Base-by-base conservation (phyloP, 2,797 vertebrate genomes). In the Labroides dimidiatus region DNA sequence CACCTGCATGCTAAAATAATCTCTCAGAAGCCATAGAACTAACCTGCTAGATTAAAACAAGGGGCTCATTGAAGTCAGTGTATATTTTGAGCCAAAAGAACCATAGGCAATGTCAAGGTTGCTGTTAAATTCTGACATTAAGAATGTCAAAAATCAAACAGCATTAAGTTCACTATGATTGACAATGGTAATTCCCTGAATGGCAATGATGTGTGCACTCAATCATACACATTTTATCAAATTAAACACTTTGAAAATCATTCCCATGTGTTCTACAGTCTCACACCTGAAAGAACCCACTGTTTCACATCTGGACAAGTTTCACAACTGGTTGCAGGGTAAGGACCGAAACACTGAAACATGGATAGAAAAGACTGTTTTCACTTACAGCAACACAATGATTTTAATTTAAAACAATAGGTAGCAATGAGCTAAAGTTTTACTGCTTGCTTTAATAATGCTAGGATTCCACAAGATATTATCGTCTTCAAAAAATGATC, bases 211-310 rank as follows among this genome's bases (percentile, higher is more conserved):
- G 11, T n/a, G 6, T 60, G 57, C 44, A 50, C n/a, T 19, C 58
- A 16, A 63, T 67, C 60, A 71, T 4, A 52, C 2, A 19, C 21
- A 44, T 69, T 10, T 20, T 6, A 57, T 23, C 39, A 69, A 57
- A 66, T 62, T 23, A 47, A n/a, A 60, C 17, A 49, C 64, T 49
- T 62, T 47, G 1, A 41, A 6, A 56, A 80, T 52, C 15, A 52
- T 27, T 75, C 2, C 2, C 59, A 69, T 17, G 19, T 80, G 62
- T 59, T 36, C 14, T 9, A 21, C 5, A n/a, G 59, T 67, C 17
- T 52, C 36, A 27, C 4, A 66, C 42, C 1, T 62, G n/a, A 77
- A 55, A 57, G 58, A n/a, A 64, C 17, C 75, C 47, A 69, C 69
- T 69, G 54, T 70, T 67, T 68, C 21, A 19, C 13, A 56, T 33